Evolutionary conservation across 2,797 vertebrate species (phyloP), one percentile per base, ranked within the genome.

Genomic region (Lemur catta): DNA sequence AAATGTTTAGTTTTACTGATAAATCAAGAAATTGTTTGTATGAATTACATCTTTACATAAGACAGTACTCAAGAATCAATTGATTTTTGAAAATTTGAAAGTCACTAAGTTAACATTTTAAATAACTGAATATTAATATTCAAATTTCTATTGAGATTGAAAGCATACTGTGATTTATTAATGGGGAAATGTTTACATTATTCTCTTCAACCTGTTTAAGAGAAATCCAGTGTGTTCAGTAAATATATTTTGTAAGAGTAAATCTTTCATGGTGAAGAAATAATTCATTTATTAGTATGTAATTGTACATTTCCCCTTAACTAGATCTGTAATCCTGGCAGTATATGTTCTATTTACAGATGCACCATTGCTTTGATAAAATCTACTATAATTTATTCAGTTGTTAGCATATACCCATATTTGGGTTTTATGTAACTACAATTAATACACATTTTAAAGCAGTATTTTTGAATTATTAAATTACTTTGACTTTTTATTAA

Each of bases 221-320:
- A 91, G 35, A 96, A 96, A 93, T 81, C 28, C 20, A 88, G 0
- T 80, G 33, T 55, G 5, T 69, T 94, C 61, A 82, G 69, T 55
- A 91, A 94, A 88, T 81, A 78, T 3, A 74, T 97, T 89, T 90
- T 81, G 17, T 92, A 92, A 97, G 94, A 95, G 79, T 78, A 96
- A 97, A 80, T 96, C 15, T 95, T 96, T 84, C 35, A 95, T 84
- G 95, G 72, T 92, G 11, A 35, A 35, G 10, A 43, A 67, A 90
- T 18, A 91, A 97, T 88, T 18, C 38, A 92, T 87, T 96, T 97
- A 41, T 89, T 86, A 89, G 17, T 41, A 89, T n/a, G 1, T 72
- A 89, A 86, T 50, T 94, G 7, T 69, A 92, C 48, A 94, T 78
- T 87, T 93, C 57, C 87, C 22, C 18, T 90, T 41, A 90, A 89